These are phyloP conservation scores for Oreonectes daqikongensis DNA, from an alignment of 2,797 vertebrate species.

Conservation along the genomic window DNA sequence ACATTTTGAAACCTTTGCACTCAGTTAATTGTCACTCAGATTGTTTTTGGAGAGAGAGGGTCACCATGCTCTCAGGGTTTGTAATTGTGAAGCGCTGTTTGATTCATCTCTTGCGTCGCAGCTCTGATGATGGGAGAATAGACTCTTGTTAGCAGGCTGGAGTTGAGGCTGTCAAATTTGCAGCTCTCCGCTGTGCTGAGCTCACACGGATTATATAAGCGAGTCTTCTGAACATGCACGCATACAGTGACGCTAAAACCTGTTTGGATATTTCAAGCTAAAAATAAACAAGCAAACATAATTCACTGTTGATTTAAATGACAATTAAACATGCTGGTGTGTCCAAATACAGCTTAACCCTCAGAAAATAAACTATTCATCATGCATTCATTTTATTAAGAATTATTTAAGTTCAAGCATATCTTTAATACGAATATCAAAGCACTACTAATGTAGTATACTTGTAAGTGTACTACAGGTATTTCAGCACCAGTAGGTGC, in stretches of 20 bases:
- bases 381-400: no score
- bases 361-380: no score
- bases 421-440: no score
- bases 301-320: no score
- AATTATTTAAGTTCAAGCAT: no score
- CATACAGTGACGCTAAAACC: background rate
- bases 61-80: conserved; percentile 24
- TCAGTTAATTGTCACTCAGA: background rate
- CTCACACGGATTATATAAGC: background rate
- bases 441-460: no score
- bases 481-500: no score
- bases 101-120: conserved; percentile 5
- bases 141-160: background rate
- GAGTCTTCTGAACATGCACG: background rate
- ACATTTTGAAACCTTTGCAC: background rate
- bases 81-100: conserved; percentile 23
- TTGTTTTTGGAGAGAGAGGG: conserved; percentile 10
- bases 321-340: no score
- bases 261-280: background rate
- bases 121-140: background rate
- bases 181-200: background rate
- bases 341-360: no score
- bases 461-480: no score
- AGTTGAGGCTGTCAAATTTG: background rate
- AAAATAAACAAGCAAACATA: no score